A percentile compares a stretch with the other conserved stretches of the same genome.
Evolutionary conservation across 2,797 vertebrate species (phyloP).

Genomic region (Trichosurus vulpecula): DNA sequence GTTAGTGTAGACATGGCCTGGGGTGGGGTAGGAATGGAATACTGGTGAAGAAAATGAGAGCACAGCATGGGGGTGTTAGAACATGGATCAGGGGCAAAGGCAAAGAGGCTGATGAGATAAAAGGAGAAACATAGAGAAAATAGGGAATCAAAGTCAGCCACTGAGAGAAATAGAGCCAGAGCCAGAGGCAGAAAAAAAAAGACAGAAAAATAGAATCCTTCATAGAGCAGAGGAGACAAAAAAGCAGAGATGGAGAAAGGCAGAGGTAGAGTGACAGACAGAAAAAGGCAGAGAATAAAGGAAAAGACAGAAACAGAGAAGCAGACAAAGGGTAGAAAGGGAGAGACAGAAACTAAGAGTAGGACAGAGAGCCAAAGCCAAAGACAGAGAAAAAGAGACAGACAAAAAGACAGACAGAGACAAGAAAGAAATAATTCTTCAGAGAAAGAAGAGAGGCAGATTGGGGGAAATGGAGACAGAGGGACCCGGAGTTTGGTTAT

Average conservation of each 20-base stretch:
- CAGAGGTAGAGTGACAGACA: not conserved
- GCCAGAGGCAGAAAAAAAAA: not conserved
- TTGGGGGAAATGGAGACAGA: constrained; percentile 64
- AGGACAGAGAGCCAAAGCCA: not conserved
- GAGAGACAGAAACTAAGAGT: not conserved
- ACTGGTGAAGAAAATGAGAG: not conserved
- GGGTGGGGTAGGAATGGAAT: not conserved
- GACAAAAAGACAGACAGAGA: constrained; percentile 60
- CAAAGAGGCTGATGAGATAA: not conserved
- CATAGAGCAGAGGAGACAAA: not conserved
- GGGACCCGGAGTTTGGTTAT: constrained; percentile 80
- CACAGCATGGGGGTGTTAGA: constrained; percentile 16
- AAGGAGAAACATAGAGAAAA: not conserved
- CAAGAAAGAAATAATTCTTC: not conserved
- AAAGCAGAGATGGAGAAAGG: not conserved
- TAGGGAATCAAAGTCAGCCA: not conserved
- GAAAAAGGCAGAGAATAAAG: not conserved
- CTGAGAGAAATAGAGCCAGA: not conserved
- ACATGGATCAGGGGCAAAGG: not conserved
- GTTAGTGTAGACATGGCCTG: not conserved
- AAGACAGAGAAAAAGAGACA: not conserved
- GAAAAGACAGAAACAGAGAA: constrained; percentile 11
- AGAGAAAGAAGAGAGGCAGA: constrained; percentile 37
- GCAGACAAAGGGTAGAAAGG: not conserved
- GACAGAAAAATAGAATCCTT: not conserved